phyloP scores from a whole-genome alignment of 2,113 vertebrate genomes.

The Scomber colias region DNA sequence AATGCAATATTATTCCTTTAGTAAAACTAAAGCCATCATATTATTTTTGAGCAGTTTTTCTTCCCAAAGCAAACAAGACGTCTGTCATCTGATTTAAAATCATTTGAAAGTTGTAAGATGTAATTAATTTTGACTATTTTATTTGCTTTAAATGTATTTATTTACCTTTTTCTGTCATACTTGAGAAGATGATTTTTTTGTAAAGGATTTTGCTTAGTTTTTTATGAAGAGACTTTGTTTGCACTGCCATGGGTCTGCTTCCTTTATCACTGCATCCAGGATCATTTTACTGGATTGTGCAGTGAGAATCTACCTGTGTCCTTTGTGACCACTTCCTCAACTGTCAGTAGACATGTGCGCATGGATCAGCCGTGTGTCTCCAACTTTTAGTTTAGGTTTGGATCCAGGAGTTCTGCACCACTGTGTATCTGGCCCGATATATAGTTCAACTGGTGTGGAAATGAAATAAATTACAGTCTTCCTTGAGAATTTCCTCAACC shows the following conservation, averaged over 20 bases:
- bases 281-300: too few species aligned
- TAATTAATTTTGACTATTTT: not conserved
- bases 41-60: not conserved
- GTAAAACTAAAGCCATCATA: conserved; percentile 34
- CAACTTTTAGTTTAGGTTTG: not conserved
- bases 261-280: too few species aligned
- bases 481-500: not conserved
- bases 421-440: not conserved
- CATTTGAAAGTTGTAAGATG: not conserved
- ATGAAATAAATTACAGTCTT: not conserved
- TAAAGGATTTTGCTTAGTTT: not conserved
- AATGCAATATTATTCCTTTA: conserved; percentile 29
- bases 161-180: not conserved
- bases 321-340: too few species aligned
- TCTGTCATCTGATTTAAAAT: not conserved
- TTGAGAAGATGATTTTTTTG: not conserved
- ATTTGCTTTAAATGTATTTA: conserved; percentile 27
- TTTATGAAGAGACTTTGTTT: conserved; percentile 6
- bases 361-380: not conserved
- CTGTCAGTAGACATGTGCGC: not conserved
- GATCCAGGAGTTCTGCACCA: not conserved
- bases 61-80: not conserved
- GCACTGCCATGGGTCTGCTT: too few species aligned
- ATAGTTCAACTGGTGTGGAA: not conserved
- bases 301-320: too few species aligned